These are phyloP conservation scores for Brachionus angularis DNA, from an alignment of 1,140 invertebrate species.

Conservation along the genomic window DNA sequence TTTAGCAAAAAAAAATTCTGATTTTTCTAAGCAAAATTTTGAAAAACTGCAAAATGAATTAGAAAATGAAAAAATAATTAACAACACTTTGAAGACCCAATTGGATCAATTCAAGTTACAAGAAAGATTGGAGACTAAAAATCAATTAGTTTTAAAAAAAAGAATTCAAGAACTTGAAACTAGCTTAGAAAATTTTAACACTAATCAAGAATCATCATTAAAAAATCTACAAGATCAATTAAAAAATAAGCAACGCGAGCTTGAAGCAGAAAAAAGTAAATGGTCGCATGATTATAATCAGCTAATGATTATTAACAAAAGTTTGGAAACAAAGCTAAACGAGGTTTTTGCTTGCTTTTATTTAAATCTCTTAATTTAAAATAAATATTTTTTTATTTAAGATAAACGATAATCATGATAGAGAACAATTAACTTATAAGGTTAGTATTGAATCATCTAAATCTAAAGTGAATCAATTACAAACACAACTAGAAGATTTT, in stretches of 20 bases:
- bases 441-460: neutral
- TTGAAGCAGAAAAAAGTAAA: neutral
- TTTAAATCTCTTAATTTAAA: neutral
- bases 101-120: slow-evolving; percentile 34
- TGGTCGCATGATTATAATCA: slow-evolving; percentile 11
- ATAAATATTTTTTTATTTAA: neutral
- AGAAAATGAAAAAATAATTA: slow-evolving; percentile 29
- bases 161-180: slow-evolving; percentile 34
- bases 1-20: slow-evolving; percentile 35
- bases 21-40: neutral
- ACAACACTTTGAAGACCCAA: slow-evolving; percentile 1
- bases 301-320: neutral
- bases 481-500: slow-evolving; percentile 2
- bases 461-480: slow-evolving; percentile 3
- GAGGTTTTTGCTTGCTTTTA: too few species aligned
- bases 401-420: neutral
- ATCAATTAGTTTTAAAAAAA: slow-evolving; percentile 4
- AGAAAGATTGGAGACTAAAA: slow-evolving; percentile 39
- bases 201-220: neutral
- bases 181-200: neutral
- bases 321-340: neutral
- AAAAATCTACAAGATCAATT: slow-evolving; percentile 39
- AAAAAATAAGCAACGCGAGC: slow-evolving; percentile 3
- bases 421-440: neutral
- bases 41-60: slow-evolving; percentile 28